Evolutionary conservation across 2,113 vertebrate species (phyloP), one percentile per base, ranked within the genome.

Genomic region (Pardalotus punctatus): DNA sequence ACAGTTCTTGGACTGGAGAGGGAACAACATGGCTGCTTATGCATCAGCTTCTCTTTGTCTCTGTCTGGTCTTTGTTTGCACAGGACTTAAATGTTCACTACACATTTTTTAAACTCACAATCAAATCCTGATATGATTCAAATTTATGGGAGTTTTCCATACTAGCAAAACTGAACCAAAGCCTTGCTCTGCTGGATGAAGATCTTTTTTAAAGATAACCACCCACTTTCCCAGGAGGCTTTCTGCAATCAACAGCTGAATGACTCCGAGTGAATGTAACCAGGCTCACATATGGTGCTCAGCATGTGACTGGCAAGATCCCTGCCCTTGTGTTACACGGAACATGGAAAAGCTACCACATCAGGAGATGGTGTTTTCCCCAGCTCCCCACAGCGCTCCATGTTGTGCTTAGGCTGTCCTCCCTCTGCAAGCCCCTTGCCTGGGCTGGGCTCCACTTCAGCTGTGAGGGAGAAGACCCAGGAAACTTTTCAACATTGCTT

Each of bases 61-160:
- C 73, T 72, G 31, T 83, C 76, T 83, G 65, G 36, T 92, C 90
- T 92, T 94, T 72, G 36, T 84, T 93, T 90, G 85, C 82, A 78
- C 36, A 88, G 53, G 53, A 74, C 27, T 74, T 67, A 76, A 90
- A 71, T 71, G 21, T 78, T 94, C 36, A 33, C 22, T 43, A n/a
- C 35, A 29, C 80, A 43, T 48, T 73, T 73, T 87, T 90, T 83
- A 94, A 93, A 96, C 60, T 82, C 62, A 62, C 74, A 80, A 43
- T 77, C 51, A 73, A 77, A 77, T 58, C 60, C 64, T 86, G 86
- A 60, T 67, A 91, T 24, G 18, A 88, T 90, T 90, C 81, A 91
- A 93, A 86, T 51, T 80, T 85, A 56, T 81, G 74, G 67, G 79
- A 93, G 23, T 67, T 33, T 50, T 86, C 79, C 47, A 76, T n/a